These are phyloP conservation scores for Drosophila greeni DNA, from an alignment of 2,888 invertebrate genomes.

Conservation along the genomic window DNA sequence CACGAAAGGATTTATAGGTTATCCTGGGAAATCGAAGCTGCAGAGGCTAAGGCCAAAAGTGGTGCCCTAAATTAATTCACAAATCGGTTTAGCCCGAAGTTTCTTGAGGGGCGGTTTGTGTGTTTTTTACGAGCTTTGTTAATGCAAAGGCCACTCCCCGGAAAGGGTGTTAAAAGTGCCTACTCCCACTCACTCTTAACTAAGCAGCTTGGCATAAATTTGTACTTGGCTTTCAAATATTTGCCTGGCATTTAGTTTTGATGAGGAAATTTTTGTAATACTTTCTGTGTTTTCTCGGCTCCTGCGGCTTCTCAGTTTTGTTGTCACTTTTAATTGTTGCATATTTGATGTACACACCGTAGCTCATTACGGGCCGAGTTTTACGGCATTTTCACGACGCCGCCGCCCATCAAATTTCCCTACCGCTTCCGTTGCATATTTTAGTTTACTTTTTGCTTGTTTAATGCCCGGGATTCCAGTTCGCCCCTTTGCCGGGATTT, in stretches of 20 bases:
- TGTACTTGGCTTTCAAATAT: constrained; percentile 58
- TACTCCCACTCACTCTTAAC: constrained; percentile 4
- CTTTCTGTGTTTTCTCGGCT: constrained; percentile 16
- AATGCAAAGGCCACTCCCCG: constrained; percentile 58
- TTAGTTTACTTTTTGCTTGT: constrained; percentile 57
- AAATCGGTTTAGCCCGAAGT: constrained; percentile 60
- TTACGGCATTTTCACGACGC: constrained; percentile 62
- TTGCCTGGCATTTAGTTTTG: constrained; percentile 55
- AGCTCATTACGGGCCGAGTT: constrained; percentile 57
- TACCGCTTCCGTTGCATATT: constrained; percentile 62
- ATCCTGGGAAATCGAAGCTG: constrained; percentile 43
- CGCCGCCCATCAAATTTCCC: constrained; percentile 48
- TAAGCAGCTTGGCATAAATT: constrained; percentile 51
- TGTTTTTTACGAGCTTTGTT: constrained; percentile 57
- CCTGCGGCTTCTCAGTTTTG: constrained; percentile 35
- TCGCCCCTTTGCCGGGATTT: constrained; percentile 3
- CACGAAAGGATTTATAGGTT: constrained; percentile 30
- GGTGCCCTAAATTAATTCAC: constrained; percentile 56
- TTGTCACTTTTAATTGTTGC: constrained; percentile 71
- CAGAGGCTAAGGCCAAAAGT: constrained; percentile 16
- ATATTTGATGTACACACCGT: constrained; percentile 60
- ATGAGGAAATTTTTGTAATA: constrained; percentile 54
- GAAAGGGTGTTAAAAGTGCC: constrained; percentile 52
- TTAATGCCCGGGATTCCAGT: constrained; percentile 45
- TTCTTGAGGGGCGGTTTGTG: constrained; percentile 55